Evolutionary conservation across 2,113 vertebrate species (phyloP), one percentile per base, ranked within the genome.

Genomic region (Labeo rohita): DNA sequence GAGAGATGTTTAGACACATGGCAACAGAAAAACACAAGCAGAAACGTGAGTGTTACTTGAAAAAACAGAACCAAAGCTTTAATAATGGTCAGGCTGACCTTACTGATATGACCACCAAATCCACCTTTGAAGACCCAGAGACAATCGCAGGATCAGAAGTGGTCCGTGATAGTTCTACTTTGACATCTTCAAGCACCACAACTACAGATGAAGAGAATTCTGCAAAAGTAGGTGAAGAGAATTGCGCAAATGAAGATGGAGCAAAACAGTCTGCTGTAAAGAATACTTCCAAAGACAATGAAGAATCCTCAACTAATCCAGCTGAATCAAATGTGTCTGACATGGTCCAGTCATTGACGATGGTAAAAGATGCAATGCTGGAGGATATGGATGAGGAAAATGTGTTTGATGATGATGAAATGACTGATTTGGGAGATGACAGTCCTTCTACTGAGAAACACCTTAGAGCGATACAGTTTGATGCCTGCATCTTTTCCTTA

Each of bases 1-100:
- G 96, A 68, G 98, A 99, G 91, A 99, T 99, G 97, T 95, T 94
- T 49, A 96, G 97, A 74, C 98, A 99, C 3, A 96, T 95, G 8
- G 93, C 95, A 34, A 98, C 97, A 5, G 98, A 98, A 54, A 98
- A 97, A 83, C 98, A 99, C 88, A 98, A 96, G 90, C 93, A 96
- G 89, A 97, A 97, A 83, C 95, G 96, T 74, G 95, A 95, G 92
- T 93, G 91, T 66, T 96, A 96, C 1, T 85, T 94, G 77, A 94
- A 87, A 47, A 76, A 61, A 15, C 15, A 50, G 23, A 89, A 83
- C 15, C 85, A 59, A 1, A 88, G 88, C 12, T 88, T 47, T 5
- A 89, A 80, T 39, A 88, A n/a, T 34, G 49, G 16, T 23, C 21
- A 2, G 56, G 21, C 56, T 39, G 39, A 3, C 0, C 21, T 39